Percentiles rank a stretch among this genome's conserved stretches.
Conservation (phyloP, 1,140 invertebrate species). For the Gryllus bimaculatus region DNA sequence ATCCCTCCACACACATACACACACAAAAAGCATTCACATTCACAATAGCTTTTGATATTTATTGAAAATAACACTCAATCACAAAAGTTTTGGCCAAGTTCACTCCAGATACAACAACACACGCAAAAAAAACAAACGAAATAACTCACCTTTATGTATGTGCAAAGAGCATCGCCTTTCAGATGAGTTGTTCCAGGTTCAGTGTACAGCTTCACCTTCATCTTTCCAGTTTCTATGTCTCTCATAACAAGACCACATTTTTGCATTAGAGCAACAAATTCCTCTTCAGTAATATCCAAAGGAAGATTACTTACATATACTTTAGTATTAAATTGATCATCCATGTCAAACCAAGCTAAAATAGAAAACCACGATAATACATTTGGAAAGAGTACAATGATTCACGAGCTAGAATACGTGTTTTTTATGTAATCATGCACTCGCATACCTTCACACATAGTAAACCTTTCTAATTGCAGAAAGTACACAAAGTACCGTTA, state of each 20-base stretch:
- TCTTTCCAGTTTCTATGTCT: slow-evolving; percentile 71
- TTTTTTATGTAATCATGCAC: no score
- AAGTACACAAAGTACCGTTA: no score
- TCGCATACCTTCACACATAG: no score
- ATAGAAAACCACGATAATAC: slow-evolving; percentile 23
- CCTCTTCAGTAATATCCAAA: slow-evolving; percentile 76
- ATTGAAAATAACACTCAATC: no score
- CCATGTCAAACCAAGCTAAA: slow-evolving; percentile 83
- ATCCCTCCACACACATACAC: no score
- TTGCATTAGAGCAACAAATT: slow-evolving; percentile 82
- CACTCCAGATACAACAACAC: no score
- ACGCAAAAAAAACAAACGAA: no score
- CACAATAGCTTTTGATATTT: no score
- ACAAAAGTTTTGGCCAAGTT: no score
- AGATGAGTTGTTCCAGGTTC: slow-evolving; percentile 64
- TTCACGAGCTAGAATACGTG: no score
- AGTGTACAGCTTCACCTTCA: slow-evolving; percentile 91
- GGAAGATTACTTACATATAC: slow-evolving; percentile 95
- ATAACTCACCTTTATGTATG: slow-evolving; percentile 79
- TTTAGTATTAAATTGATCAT: slow-evolving; percentile 89
- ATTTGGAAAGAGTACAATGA: not conserved
- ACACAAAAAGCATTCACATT: no score
- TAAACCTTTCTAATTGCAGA: no score
- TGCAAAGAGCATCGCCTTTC: slow-evolving; percentile 95
- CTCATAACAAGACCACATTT: slow-evolving; percentile 95